Percentiles rank a stretch among this genome's conserved stretches.
Evolutionary conservation across 2,888 invertebrate species (phyloP).

Genomic region (Escarpia spicata): DNA sequence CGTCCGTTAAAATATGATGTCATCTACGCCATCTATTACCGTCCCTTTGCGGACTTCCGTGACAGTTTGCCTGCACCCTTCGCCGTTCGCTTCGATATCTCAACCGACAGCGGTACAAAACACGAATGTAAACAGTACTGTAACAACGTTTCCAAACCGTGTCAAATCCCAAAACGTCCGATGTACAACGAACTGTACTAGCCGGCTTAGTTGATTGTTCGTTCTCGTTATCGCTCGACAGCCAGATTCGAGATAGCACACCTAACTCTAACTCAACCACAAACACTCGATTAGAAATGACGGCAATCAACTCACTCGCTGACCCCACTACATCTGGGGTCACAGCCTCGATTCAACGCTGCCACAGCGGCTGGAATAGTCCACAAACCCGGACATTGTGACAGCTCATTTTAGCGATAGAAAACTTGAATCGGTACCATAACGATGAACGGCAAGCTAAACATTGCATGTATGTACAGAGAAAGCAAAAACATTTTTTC

Average conservation of each 20-base stretch:
- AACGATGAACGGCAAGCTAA: no score
- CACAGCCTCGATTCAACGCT: neutral
- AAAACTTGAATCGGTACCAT: neutral
- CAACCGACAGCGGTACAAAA: neutral
- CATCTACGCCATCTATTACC: slow-evolving; percentile 9
- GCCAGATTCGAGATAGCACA: neutral
- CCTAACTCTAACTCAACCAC: neutral
- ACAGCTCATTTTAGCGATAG: neutral
- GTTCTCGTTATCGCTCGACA: neutral
- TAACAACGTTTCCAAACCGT: slow-evolving; percentile 6
- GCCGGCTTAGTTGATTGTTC: neutral
- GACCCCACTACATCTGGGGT: neutral
- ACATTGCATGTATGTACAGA: no score
- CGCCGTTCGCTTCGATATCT: neutral
- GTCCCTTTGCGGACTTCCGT: neutral
- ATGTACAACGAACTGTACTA: neutral
- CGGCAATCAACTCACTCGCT: slow-evolving; percentile 7
- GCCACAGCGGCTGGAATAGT: neutral
- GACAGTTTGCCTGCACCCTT: neutral
- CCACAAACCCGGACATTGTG: neutral
- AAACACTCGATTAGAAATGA: neutral
- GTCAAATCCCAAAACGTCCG: neutral
- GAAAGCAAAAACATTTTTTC: no score
- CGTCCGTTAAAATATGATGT: neutral
- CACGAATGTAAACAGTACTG: neutral